These are phyloP conservation scores for Meloidogyne chitwoodi DNA, from an alignment of 1,140 invertebrate species.

Conservation along the genomic window DNA sequence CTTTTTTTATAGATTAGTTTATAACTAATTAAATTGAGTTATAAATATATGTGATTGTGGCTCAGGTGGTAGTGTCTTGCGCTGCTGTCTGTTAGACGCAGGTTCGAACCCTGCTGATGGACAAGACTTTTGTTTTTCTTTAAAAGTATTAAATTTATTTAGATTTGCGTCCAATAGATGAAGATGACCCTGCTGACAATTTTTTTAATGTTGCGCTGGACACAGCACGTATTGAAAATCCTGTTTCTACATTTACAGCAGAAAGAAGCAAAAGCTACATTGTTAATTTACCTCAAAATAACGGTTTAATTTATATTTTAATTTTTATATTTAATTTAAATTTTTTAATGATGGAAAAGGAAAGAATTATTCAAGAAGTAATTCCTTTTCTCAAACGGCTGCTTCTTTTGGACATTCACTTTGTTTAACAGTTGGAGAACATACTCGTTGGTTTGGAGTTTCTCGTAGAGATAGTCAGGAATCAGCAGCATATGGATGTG, in stretches of 20 bases:
- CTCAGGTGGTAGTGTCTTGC: not conserved
- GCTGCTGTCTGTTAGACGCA: too few species aligned
- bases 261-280: not conserved
- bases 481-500: slow-evolving; percentile 17
- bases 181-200: not conserved
- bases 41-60: not conserved
- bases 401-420: slow-evolving; percentile 8
- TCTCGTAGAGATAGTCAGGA: slow-evolving; percentile 17
- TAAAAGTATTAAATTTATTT: not conserved
- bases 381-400: not conserved
- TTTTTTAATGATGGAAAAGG: not conserved
- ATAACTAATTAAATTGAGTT: too few species aligned
- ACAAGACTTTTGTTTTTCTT: not conserved
- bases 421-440: slow-evolving; percentile 12
- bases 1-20: too few species aligned
- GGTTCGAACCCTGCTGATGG: too few species aligned
- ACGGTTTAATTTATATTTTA: not conserved
- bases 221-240: slow-evolving; percentile 4
- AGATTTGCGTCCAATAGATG: not conserved
- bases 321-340: not conserved
- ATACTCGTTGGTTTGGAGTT: slow-evolving; percentile 5
- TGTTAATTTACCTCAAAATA: not conserved
- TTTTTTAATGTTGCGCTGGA: slow-evolving; percentile 18
- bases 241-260: not conserved
- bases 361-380: not conserved